phyloP scores from a whole-genome alignment of 2,797 vertebrate species.

The Cirrhinus molitorella region DNA sequence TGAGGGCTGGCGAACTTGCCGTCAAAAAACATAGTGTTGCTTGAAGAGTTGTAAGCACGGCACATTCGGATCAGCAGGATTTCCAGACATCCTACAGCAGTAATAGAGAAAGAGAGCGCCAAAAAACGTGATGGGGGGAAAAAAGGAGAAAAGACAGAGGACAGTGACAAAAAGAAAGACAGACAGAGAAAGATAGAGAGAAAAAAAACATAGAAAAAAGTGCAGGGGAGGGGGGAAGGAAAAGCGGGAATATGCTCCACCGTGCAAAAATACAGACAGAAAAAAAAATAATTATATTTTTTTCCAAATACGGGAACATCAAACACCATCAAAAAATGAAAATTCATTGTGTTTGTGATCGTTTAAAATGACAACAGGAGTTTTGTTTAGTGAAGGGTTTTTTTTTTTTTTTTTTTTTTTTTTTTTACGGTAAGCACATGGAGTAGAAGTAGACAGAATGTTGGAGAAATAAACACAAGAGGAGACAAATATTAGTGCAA shows the following conservation, averaged over 20 bases:
- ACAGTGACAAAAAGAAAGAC: conserved; percentile 60
- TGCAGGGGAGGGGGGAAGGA: conserved; percentile 35
- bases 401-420: neutral
- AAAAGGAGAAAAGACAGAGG: conserved; percentile 41
- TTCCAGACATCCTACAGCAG: conserved; percentile 87
- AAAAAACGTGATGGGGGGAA: conserved; percentile 27
- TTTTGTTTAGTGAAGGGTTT: conserved; percentile 23
- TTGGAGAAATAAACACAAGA: conserved; percentile 71
- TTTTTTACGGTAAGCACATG: conserved; percentile 29
- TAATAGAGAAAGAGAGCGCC: conserved; percentile 47
- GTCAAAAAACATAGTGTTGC: conserved; percentile 89
- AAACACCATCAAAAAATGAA: conserved; percentile 45
- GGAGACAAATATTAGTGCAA: conserved; percentile 55
- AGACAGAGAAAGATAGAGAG: conserved; percentile 48
- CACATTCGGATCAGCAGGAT: conserved; percentile 92
- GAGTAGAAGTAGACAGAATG: conserved; percentile 68
- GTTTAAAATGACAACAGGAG: conserved; percentile 11
- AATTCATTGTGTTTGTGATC: conserved; percentile 40
- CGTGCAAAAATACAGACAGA: conserved; percentile 68
- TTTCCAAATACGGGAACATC: conserved; percentile 64
- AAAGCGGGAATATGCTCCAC: conserved; percentile 71
- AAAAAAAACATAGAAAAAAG: neutral
- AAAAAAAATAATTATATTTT: conserved; percentile 65
- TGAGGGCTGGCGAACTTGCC: conserved; percentile 88
- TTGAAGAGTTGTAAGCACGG: conserved; percentile 87